Base-by-base conservation (phyloP, 2,113 vertebrate species). In the Melanotaenia duboulayi region DNA sequence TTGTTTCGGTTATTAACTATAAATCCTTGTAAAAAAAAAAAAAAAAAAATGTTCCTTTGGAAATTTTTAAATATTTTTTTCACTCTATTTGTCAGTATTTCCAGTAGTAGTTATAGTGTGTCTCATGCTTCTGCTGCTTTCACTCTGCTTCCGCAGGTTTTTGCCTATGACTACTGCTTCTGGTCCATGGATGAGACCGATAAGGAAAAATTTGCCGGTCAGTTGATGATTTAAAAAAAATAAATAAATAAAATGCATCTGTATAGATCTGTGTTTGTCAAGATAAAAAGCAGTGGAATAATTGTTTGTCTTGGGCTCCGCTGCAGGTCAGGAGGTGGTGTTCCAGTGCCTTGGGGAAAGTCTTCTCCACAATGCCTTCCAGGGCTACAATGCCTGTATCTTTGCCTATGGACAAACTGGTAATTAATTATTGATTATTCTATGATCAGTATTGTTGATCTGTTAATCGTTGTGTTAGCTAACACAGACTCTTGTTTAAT, bases 351-450 rank as follows among this genome's bases (percentile, higher is more conserved):
- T 99, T 92, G 97, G 97, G 61, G 97, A 98, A 82, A 97, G 94
- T 90, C 96, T 99, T 81, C 95, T 99, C 71, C 95, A 95, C 91
- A 99, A 99, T 65, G 97, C 97, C 89, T 99, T 99, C 69, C 95
- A 96, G 84, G 97, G 97, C 89, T 99, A 99, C 80, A 99, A 99
- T 0, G 97, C 97, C 28, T 99, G 97, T 81, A 96, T 99, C 87
- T 99, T 99, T 94, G 97, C 97, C 80, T 99, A 99, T 2, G 97
- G 97, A 80, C 97, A 99, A 80, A 99, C 97, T 3, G 97, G 97
- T 99, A 91, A 22, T n/a, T 16, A 22, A 0, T 22, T 28, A 35
- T 35, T 37, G 20, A 17, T 7, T 54, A 5, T 11, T 37, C 2
- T 28, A 17, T 39, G 4, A 7, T 28, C 51, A 70, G 5, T 32